These are phyloP conservation scores for Parnassius smintheus DNA, from an alignment of 2,888 invertebrate genomes.

Conservation along the genomic window DNA sequence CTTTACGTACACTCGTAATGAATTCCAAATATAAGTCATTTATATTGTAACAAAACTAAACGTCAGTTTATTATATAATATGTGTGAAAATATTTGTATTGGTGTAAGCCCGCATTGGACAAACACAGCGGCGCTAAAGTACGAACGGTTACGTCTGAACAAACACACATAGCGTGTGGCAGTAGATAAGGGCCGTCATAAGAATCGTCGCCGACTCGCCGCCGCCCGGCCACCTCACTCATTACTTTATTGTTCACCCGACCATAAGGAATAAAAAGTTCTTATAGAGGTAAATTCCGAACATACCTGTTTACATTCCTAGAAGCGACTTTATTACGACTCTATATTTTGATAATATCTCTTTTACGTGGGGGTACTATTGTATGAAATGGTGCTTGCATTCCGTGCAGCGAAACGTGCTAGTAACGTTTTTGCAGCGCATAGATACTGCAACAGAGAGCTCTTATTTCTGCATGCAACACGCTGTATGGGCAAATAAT, in stretches of 20 bases:
- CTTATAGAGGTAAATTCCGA: conserved; percentile 22
- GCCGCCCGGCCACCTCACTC: conserved; percentile 56
- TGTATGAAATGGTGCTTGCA: too few relatives aligned
- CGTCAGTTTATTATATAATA: too few relatives aligned
- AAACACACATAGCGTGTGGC: conserved; percentile 70
- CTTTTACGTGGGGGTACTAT: too few relatives aligned
- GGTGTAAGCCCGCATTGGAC: conserved; percentile 20
- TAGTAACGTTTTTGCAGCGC: too few relatives aligned
- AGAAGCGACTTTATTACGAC: background rate
- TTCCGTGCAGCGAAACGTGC: too few relatives aligned
- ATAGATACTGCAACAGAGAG: too few relatives aligned
- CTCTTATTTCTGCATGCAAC: too few relatives aligned
- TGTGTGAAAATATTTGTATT: conserved; percentile 3
- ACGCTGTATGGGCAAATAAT: too few relatives aligned
- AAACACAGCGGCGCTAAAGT: conserved; percentile 26
- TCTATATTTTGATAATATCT: too few relatives aligned
- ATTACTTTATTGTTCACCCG: conserved; percentile 73
- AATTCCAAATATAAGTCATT: too few relatives aligned
- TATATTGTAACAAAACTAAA: too few relatives aligned
- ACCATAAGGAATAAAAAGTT: conserved; percentile 51
- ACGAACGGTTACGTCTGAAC: conserved; percentile 34
- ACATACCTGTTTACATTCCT: background rate
- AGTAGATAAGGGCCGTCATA: conserved; percentile 73
- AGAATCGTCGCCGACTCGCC: conserved; percentile 66
- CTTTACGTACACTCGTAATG: too few relatives aligned